Conservation (phyloP, 2,113 vertebrate genomes). For the Microcebus jonahi region DNA sequence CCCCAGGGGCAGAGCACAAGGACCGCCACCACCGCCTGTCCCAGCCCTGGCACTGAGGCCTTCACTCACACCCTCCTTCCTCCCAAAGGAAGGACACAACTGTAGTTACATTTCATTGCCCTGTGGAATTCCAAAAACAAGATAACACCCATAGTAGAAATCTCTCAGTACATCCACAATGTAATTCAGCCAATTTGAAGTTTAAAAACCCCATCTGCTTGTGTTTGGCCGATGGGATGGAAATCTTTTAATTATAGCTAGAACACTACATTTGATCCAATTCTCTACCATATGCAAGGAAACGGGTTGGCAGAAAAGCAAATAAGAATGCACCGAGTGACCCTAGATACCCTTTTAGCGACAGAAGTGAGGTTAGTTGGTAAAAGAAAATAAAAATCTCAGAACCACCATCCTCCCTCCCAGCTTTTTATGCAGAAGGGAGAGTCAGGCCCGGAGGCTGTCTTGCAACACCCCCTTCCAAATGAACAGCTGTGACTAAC, state of each 20-base stretch:
- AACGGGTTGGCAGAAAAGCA: not conserved
- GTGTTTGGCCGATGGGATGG: not conserved
- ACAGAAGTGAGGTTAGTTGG: not conserved
- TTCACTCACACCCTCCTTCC: not conserved
- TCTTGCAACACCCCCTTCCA: too few relatives aligned
- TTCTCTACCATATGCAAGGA: not conserved
- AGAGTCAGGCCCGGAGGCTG: too few relatives aligned
- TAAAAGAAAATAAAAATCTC: too few relatives aligned
- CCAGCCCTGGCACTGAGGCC: not conserved
- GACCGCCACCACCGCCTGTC: rapidly evolving
- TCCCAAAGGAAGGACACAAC: not conserved
- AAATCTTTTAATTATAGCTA: not conserved
- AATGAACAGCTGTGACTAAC: too few relatives aligned
- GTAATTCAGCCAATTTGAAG: not conserved
- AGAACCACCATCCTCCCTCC: too few relatives aligned
- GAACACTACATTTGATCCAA: not conserved
- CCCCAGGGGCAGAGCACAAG: not conserved
- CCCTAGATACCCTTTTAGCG: not conserved
- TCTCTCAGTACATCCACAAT: not conserved
- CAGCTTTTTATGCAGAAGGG: too few relatives aligned
- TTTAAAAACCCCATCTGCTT: not conserved
- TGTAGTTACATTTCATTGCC: not conserved
- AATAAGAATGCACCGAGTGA: not conserved
- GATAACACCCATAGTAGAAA: rapidly evolving
- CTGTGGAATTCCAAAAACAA: not conserved